These are phyloP conservation scores for Drosophila paulistorum DNA, from an alignment of 1,140 invertebrate genomes.

Conservation along the genomic window DNA sequence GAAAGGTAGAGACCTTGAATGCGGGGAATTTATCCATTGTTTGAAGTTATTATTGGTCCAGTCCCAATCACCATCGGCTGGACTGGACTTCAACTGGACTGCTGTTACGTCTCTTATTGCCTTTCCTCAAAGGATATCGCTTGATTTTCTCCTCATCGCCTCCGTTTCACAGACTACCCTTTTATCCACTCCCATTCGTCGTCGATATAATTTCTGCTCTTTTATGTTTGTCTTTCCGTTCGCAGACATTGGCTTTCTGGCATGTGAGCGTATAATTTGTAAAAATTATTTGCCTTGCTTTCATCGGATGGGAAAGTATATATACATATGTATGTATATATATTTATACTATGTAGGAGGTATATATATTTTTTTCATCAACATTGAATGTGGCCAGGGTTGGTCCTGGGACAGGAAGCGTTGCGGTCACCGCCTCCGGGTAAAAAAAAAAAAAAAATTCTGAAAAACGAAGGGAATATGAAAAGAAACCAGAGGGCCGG, in stretches of 20 bases:
- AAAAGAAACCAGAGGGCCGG: too few species aligned
- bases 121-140: conserved; percentile 60
- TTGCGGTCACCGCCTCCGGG: conserved; percentile 70
- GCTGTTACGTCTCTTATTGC: conserved; percentile 40
- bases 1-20: not conserved
- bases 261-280: conserved; percentile 80
- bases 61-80: conserved; percentile 61
- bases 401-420: conserved; percentile 59
- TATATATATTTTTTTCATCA: conserved; percentile 60
- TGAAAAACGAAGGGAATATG: not conserved
- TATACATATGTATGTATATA: conserved; percentile 5
- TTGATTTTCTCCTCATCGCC: conserved; percentile 38
- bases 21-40: conserved; percentile 59
- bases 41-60: conserved; percentile 78
- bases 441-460: not conserved
- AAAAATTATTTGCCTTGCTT: conserved; percentile 77
- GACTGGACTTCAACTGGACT: conserved; percentile 13
- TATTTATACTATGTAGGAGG: not conserved
- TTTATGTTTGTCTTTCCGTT: conserved; percentile 63
- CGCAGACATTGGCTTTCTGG: conserved; percentile 70
- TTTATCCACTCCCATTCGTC: conserved; percentile 6
- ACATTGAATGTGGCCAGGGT: conserved; percentile 39
- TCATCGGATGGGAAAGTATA: conserved; percentile 62
- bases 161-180: not conserved
- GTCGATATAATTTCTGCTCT: conserved; percentile 49